Evolutionary conservation across 1,140 invertebrate species (phyloP), one percentile per base, ranked within the genome.

Genomic region (Eufriesea mexicana): DNA sequence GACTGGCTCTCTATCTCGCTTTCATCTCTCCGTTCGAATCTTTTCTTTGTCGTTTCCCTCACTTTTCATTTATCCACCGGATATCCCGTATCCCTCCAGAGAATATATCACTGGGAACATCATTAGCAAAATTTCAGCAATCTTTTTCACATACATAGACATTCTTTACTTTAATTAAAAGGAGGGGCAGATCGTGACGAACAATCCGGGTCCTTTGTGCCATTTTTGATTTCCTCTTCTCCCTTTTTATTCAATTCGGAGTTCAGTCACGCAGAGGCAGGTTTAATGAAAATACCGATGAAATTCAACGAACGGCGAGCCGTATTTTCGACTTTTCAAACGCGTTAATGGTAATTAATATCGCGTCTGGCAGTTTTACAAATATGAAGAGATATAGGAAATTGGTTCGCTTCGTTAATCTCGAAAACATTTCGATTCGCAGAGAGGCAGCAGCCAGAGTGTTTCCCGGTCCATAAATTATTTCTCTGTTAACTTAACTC

Each of bases 401-500:
- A 42, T 55, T 55, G 35, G 6, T 57, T 72, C 20, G 47, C 70
- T 72, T 55, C 35, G 70, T 72, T 42, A 35, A 72, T 35, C 28
- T 55, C 71, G 35, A 57, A 57, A 72, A 72, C 51, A 35, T 72
- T 68, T 72, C 51, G 28, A 57, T 72, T 54, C 70, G 0, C 18
- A 25, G 51, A 35, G 68, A 68, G 45, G 25, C 10, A 47, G 20
- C 16, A 12, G 66, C 47, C 35, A 14, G 49, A 71, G 49, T 35
- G 20, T 71, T 71, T 54, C 54, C 25, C 4, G 55, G 70, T 49
- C 47, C 20, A 71, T 71, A 55, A 71, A 71, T 71, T 71, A 35
- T 55, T 71, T 35, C 70, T 14, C 70, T 71, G 70, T 54, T 71
- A 71, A 71, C 70, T 71, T 71, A 71, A 49, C 28, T n/a, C 70